Base-by-base conservation (phyloP, 1,140 invertebrate genomes). In the Bombus consobrinus region DNA sequence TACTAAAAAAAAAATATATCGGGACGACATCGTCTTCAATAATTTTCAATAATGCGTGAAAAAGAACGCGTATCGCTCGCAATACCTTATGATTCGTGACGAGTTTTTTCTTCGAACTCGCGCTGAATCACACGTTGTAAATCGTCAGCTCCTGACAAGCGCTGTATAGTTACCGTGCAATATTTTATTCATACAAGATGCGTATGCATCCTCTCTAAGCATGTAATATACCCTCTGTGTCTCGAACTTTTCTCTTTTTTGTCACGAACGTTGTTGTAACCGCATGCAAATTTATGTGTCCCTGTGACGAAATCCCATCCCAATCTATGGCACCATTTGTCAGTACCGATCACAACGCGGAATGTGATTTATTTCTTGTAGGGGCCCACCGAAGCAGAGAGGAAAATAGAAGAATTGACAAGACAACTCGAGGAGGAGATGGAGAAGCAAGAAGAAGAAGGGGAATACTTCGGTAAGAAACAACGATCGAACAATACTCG, bases 381-480 rank as follows among this genome's bases (percentile, higher is more conserved):
- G 95, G 98, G 98, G 3, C 98, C 97, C 25, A 98, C 98, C 74
- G 98, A 98, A 95, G 98, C 98, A 59, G 98, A 99, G 94, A 96
- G 97, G 80, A 98, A 98, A 95, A 97, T 99, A 91, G 98, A 99
- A 94, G 98, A 98, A 92, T 95, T 99, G 71, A 99, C 98, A 5
- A 96, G 98, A 72, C 97, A 98, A 93, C 96, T 99, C 84, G 98
- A 99, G 94, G 98, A 99, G 93, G 98, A 99, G 96, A 98, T 99
- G 97, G 98, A 99, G 93, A 98, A 98, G 91, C 97, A 98, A 89
- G 98, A 98, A 95, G 98, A 98, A 92, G 97, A 98, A 94, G 98
- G 98, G 87, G 98, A 99, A 96, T 99, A 99, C 95, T 99, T 99
- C 96, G 99, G 98, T 98, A 96, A 96, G 96, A 95, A 75, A 81